Conservation (phyloP, 2,888 invertebrate species). For the Formica aserva region DNA sequence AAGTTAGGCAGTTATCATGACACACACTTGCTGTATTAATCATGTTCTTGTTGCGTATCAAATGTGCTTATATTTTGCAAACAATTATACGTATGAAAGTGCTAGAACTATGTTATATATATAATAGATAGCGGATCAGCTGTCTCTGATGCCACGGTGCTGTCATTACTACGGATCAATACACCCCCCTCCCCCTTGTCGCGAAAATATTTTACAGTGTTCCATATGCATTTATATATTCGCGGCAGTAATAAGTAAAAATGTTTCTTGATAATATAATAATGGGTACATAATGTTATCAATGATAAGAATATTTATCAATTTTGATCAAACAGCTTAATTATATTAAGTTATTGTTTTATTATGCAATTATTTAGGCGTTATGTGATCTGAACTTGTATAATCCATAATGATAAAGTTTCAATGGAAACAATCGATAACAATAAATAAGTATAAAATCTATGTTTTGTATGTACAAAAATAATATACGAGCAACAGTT, state of each 20-base stretch:
- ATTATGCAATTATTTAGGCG: neutral
- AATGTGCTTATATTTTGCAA: neutral
- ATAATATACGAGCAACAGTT: neutral
- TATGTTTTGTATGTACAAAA: neutral
- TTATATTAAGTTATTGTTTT: neutral
- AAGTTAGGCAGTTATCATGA: neutral
- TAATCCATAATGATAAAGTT: neutral
- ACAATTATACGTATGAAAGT: neutral
- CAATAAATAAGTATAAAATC: slow-evolving; percentile 7
- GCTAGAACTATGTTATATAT: neutral
- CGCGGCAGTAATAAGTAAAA: neutral
- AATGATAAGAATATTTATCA: neutral
- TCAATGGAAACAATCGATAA: neutral
- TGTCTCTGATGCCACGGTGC: slow-evolving; percentile 14
- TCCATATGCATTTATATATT: neutral
- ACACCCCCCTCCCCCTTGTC: neutral
- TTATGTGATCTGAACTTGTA: neutral
- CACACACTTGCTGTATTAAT: neutral
- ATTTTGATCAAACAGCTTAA: neutral
- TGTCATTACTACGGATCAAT: slow-evolving; percentile 35
- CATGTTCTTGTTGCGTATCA: neutral
- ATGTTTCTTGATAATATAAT: neutral
- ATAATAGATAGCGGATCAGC: neutral
- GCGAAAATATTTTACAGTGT: slow-evolving; percentile 28
- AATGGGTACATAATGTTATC: neutral